Percentiles rank a stretch among this genome's conserved stretches.
Evolutionary conservation across 2,113 vertebrate species (phyloP).

Genomic region (Gracilinanus agilis): DNA sequence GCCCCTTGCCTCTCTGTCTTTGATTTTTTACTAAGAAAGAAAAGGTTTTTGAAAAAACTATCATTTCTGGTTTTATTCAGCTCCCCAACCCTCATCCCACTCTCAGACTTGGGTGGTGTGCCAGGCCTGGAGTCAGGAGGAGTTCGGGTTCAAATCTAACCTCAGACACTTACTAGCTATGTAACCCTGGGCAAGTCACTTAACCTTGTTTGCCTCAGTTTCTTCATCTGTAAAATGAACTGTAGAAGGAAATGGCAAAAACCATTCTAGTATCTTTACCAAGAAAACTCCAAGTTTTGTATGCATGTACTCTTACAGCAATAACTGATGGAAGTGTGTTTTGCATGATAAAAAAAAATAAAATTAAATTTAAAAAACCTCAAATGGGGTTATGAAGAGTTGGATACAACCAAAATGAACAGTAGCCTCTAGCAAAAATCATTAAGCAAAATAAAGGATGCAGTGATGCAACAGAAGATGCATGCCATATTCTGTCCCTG

Average conservation of each 20-base stretch:
- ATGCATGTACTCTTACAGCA: no score
- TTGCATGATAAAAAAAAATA: no score
- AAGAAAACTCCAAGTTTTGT: neutral
- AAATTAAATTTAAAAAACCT: neutral
- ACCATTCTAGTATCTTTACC: neutral
- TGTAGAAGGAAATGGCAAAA: neutral
- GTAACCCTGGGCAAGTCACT: neutral
- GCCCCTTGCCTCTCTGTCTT: no score
- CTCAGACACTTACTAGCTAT: neutral
- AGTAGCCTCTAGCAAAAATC: neutral
- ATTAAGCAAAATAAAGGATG: neutral
- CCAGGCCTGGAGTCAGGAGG: neutral
- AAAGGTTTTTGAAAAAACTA: no score
- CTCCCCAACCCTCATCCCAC: no score
- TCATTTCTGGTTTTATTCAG: no score
- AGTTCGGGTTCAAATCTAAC: neutral
- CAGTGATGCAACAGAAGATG: neutral
- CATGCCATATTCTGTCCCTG: neutral
- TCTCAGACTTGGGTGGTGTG: no score
- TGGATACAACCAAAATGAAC: neutral
- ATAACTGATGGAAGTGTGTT: no score
- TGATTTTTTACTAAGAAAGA: no score
- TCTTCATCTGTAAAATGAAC: neutral
- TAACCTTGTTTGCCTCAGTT: neutral
- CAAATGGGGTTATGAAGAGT: neutral